Base-by-base conservation (phyloP, 2,113 vertebrate species). In the Nerophis lumbriciformis region DNA sequence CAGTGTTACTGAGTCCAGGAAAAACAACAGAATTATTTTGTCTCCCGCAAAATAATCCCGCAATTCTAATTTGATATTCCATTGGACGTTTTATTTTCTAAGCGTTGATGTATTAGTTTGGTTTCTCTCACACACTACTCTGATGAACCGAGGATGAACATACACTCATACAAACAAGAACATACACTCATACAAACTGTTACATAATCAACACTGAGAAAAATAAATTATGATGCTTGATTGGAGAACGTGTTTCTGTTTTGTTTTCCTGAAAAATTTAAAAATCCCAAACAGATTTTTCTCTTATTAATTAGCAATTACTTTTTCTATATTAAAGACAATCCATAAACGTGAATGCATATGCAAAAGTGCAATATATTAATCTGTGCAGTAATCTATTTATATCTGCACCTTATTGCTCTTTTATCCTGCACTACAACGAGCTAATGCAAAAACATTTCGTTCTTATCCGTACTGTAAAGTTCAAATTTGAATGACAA, bases 161-260 rank as follows among this genome's bases (percentile, higher is more conserved):
- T 63, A 72, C 50, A 63, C 66, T 66, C 70, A 16, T 28, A 28
- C 28, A 28, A 28, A 28, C 4, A 28, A 28, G 28, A 28, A 28
- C 28, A 28, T 28, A 28, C 28, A 28, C 28, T 28, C 56, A 65
- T 65, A 74, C 54, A 70, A 76, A 63, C 92, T 96, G 92, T 89
- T 92, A 89, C 93, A 89, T 91, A 85, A 90, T 92, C 85, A 89
- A 91, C 59, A 49, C 36, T 38, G 92, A 91, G 80, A 91, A 94
- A 94, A 96, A 95, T 96, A 95, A 97, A 96, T 88, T 90, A 92
- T 92, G 92, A 90, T 93, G 91, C 89, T 44, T 12, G 35, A 58
- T 42, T 45, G 2, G 11, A 45, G 28, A 42, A 58, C 11, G 42
- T 21, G 28, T 60, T 57, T 42, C 4, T 14, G 6, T 48, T 15